phyloP scores from a whole-genome alignment of 2,888 invertebrate genomes.

The Rotaria magnacalcarata region DNA sequence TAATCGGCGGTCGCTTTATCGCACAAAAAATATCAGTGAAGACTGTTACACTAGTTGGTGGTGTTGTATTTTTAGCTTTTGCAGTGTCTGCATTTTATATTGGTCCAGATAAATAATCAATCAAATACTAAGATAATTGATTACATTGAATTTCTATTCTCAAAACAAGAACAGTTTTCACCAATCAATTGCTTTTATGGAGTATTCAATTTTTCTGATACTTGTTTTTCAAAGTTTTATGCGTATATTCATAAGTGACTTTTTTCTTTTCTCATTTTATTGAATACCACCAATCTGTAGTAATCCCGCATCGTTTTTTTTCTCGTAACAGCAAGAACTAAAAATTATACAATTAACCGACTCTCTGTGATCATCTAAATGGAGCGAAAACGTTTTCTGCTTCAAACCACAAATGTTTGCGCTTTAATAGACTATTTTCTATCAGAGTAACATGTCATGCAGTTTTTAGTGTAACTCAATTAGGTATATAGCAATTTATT shows the following conservation, averaged over 20 bases:
- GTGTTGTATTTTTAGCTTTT: constrained; percentile 45
- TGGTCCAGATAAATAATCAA: constrained; percentile 1
- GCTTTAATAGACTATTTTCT: not conserved
- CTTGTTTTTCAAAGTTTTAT: not conserved
- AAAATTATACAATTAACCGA: no score
- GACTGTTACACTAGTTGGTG: constrained; percentile 64
- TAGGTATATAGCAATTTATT: no score
- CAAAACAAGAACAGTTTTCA: not conserved
- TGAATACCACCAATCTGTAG: not conserved
- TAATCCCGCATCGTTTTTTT: not conserved
- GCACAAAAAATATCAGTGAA: constrained; percentile 93
- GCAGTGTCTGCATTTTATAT: constrained; percentile 46
- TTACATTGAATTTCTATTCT: not conserved
- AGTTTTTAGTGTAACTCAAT: no score
- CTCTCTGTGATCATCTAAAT: not conserved
- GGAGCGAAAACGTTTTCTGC: not conserved
- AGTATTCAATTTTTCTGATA: no score
- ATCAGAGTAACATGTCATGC: no score
- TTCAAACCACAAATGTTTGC: not conserved
- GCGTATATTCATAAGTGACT: not conserved
- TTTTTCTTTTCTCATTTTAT: not conserved
- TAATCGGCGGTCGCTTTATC: constrained; percentile 89
- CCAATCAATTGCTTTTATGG: no score
- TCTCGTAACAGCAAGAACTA: no score
- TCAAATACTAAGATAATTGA: not conserved